Evolutionary conservation across 1,140 invertebrate genomes (phyloP), one percentile per base, ranked within the genome.

Genomic region (Euglossa dilemma): DNA sequence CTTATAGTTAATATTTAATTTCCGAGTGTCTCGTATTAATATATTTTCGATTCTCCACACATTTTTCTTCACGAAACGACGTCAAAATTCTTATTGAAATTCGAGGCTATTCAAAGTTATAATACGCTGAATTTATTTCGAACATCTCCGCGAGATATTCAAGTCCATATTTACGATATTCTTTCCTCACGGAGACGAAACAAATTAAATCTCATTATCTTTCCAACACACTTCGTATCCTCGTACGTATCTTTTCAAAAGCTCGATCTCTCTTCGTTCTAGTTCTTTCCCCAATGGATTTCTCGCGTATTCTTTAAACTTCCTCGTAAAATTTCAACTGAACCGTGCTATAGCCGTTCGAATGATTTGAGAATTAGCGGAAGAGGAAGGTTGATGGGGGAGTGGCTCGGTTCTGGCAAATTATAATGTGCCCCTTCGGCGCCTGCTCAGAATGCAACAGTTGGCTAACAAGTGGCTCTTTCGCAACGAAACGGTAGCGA

Each of bases 381-480:
- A 61, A 54, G 66, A 43, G 25, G 28, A 73, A 80, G 20, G 50
- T 23, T 54, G 72, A 56, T 25, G 57, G 36, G 57, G 56, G 70
- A 67, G 47, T 63, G 59, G 56, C 76, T 50, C 69, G 66, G 52
- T 64, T 86, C 28, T 81, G 73, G 56, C 70, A 89, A 89, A 89
- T 89, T 86, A 86, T 85, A 89, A 82, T 82, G 80, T 74, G 66
- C 66, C 23, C 56, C 88, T 86, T 78, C 74, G 79, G 87, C 87
- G 87, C 85, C 71, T 86, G 88, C 87, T 86, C 87, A 20, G 66
- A 87, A 77, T 90, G 91, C 92, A 92, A 92, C 92, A 92, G 91
- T 92, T 92, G 92, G 92, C 89, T 90, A 92, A 92, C 91, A 92
- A 92, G 92, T 92, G 91, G 91, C 85, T 92, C 88, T 90, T 92